Percentiles rank a stretch among this genome's conserved stretches.
Conservation (phyloP, 2,113 vertebrate species). For the Emydura subglobosa region DNA sequence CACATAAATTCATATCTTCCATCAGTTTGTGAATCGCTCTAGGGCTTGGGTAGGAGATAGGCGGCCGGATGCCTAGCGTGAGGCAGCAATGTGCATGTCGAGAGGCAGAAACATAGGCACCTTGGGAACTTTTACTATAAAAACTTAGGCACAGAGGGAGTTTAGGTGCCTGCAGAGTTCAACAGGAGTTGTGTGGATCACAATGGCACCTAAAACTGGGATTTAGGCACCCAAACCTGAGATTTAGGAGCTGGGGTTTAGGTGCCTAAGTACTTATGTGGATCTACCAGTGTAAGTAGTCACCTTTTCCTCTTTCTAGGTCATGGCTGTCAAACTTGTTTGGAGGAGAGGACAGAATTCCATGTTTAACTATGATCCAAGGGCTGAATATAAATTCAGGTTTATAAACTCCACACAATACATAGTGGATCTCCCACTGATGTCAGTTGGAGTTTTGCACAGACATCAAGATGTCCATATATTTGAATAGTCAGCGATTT, state of each 20-base stretch:
- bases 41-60: too few species aligned
- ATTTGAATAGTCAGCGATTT: not conserved
- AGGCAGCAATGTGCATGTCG: too few species aligned
- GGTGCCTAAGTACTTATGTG: not conserved
- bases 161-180: too few species aligned
- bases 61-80: too few species aligned
- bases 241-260: not conserved
- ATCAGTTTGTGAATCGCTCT: too few species aligned
- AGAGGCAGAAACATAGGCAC: too few species aligned
- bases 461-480: not conserved
- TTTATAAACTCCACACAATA: not conserved
- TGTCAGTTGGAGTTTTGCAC: not conserved
- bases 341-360: not conserved
- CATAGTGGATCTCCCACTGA: not conserved
- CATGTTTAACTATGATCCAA: not conserved
- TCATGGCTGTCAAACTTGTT: not conserved
- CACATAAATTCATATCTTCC: too few species aligned
- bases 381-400: not conserved
- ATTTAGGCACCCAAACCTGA: too few species aligned
- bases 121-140: too few species aligned
- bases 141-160: too few species aligned
- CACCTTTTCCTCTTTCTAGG: not conserved
- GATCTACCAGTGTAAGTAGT: not conserved
- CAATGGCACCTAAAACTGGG: too few species aligned
- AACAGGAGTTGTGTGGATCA: too few species aligned